Evolutionary conservation across 2,113 vertebrate species (phyloP), one percentile per base, ranked within the genome.

Genomic region (Rhynchomys soricoides): DNA sequence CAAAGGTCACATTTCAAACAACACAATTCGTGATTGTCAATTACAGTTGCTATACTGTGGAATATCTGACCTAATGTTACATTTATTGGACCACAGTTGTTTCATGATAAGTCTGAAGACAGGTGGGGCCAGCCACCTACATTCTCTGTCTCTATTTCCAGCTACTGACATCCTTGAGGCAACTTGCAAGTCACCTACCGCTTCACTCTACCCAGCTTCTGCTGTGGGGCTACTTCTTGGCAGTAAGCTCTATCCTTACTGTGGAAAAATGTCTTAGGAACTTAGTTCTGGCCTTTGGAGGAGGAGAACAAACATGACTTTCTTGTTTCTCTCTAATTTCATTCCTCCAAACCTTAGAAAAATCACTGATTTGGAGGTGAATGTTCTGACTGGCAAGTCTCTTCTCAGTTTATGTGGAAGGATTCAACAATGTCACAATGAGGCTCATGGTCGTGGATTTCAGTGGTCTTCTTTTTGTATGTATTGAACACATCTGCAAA

Each of bases 401-500:
- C 62, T 45, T 45, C 17, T 62, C 75, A 64, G 82, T 78, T 96
- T 24, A 48, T 91, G 52, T 86, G 43, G 71, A 78, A 91, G 52
- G 79, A 93, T 86, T 96, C 90, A 75, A 59, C 91, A 86, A 86
- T 77, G 37, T 90, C 75, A 86, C 85, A 93, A 89, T 70, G 74
- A 95, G 71, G 81, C 43, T 57, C 71, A 64, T 62, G 57, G 50
- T 93, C 68, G 43, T 91, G 82, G 73, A 31, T 91, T 13, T 12
- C 12, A 94, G 82, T 78, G 62, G 40, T 66, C 34, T 93, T 86
- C 59, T 91, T 95, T 97, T 66, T 83, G 59, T 21, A 77, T 75
- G 52, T 45, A 78, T 70, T 57, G 91, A 93, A 74, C 73, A 96
- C 89, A 96, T 97, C 96, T 97, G 96, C n/a, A 96, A 96, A 75